Evolutionary conservation across 2,113 vertebrate species (phyloP).

Genomic region (Ctenodactylus gundi): DNA sequence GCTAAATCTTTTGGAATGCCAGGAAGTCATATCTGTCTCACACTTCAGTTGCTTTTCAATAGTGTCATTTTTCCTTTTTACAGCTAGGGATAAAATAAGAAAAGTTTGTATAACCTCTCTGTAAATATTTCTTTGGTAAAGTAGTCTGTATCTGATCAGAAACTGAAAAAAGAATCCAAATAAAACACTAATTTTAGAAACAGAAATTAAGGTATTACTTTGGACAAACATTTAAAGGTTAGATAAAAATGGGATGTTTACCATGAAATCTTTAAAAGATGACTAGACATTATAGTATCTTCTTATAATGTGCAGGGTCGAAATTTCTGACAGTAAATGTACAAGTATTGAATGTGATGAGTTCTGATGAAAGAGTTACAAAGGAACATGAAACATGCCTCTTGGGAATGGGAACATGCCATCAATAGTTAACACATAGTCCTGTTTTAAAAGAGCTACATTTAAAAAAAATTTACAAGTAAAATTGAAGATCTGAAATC

Average conservation of each 20-base stretch:
- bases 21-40: not conserved
- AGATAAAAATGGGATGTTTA: not conserved
- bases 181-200: not conserved
- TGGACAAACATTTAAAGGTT: not conserved
- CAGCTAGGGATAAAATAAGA: not conserved
- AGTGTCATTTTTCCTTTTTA: constrained; percentile 5
- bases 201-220: not conserved
- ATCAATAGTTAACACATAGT: not conserved
- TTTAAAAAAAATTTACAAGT: not conserved
- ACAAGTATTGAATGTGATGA: not conserved
- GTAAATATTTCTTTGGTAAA: not conserved
- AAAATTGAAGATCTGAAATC: not conserved
- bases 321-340: not conserved
- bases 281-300: not conserved
- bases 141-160: not conserved
- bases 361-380: not conserved
- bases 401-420: not conserved
- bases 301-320: not conserved
- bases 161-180: not conserved
- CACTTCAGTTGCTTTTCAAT: not conserved
- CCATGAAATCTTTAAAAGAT: not conserved
- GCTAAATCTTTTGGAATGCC: not conserved
- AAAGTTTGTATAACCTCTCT: not conserved
- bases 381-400: not conserved
- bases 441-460: not conserved